These are phyloP conservation scores for Cecropterus lyciades DNA, from an alignment of 1,140 invertebrate species.

Conservation along the genomic window DNA sequence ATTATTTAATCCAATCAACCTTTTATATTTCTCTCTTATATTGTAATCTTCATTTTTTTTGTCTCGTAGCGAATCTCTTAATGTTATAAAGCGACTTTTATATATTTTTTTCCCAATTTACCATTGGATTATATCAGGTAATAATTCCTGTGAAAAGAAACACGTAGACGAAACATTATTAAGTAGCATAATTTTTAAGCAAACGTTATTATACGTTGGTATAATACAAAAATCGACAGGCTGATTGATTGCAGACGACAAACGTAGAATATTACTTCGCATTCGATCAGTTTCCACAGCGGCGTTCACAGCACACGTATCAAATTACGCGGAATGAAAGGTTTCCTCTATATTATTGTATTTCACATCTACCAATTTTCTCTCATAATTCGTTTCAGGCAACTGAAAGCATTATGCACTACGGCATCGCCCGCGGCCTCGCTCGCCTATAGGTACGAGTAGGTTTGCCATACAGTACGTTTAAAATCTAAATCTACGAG, in stretches of 20 bases:
- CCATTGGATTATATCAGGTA: too few relatives aligned
- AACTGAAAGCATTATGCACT: neutral
- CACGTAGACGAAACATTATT: too few relatives aligned
- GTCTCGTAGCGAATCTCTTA: too few relatives aligned
- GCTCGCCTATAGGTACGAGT: too few relatives aligned
- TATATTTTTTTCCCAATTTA: too few relatives aligned
- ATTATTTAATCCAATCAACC: too few relatives aligned
- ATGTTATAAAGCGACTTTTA: too few relatives aligned
- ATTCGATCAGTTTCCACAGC: constrained; percentile 18
- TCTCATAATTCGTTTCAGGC: constrained; percentile 39
- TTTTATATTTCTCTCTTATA: too few relatives aligned
- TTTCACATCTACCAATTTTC: constrained; percentile 47
- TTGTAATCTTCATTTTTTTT: too few relatives aligned
- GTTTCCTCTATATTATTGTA: constrained; percentile 45
- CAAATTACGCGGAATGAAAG: constrained; percentile 49
- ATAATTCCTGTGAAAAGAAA: too few relatives aligned
- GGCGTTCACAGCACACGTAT: constrained; percentile 11
- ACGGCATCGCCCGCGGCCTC: neutral
- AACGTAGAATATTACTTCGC: constrained; percentile 33
- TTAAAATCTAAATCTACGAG: too few relatives aligned
- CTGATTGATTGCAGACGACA: neutral
- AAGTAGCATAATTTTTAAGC: neutral
- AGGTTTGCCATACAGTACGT: too few relatives aligned
- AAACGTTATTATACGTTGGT: neutral
- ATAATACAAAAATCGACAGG: neutral